Evolutionary conservation across 1,140 invertebrate species (phyloP).

Genomic region (Aphelinus atriplicis): DNA sequence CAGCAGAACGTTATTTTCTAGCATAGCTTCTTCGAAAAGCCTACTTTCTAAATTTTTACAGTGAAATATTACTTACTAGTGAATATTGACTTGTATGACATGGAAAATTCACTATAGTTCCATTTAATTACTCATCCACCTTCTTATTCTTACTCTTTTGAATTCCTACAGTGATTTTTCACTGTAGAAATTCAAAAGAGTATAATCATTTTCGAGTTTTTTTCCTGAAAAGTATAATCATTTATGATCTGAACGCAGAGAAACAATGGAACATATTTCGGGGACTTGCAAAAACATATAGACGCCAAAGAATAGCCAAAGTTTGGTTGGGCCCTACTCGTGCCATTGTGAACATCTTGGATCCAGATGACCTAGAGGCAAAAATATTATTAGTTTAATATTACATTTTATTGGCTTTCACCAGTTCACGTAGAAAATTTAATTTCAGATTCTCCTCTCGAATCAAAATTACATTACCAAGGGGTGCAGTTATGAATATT

Average conservation of each 20-base stretch:
- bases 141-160: too few relatives aligned
- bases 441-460: conserved; percentile 44
- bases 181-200: too few relatives aligned
- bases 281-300: conserved; percentile 33
- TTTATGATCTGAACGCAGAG: conserved; percentile 26
- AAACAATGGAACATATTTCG: conserved; percentile 31
- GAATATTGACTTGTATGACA: too few relatives aligned
- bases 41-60: too few relatives aligned
- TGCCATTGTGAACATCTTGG: conserved; percentile 32
- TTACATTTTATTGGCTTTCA: not conserved
- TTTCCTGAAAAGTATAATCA: too few relatives aligned
- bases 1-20: too few relatives aligned
- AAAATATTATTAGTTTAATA: not conserved
- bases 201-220: too few relatives aligned
- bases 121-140: too few relatives aligned
- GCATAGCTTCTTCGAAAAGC: too few relatives aligned
- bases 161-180: too few relatives aligned
- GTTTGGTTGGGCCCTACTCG: conserved; percentile 28
- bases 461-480: conserved; percentile 70
- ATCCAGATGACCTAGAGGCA: conserved; percentile 52
- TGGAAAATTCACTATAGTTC: too few relatives aligned
- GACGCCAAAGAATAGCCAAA: conserved; percentile 40
- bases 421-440: not conserved
- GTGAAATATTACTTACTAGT: too few relatives aligned
- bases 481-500: conserved; percentile 65